phyloP scores from a whole-genome alignment of 1,140 invertebrate genomes.

The Acromyrmex charruanus region DNA sequence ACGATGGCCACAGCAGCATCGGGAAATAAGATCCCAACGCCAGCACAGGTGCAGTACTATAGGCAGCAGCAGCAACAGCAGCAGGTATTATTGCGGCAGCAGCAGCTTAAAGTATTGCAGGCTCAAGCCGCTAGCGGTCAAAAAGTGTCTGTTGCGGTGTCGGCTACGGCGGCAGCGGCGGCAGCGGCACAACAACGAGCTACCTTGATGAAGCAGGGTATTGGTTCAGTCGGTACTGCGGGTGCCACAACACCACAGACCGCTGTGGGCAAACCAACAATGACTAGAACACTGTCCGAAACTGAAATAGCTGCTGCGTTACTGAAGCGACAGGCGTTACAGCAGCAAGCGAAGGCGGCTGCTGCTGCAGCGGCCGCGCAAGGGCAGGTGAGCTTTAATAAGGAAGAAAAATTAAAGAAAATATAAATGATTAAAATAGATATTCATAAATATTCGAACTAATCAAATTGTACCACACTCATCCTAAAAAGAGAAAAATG shows the following conservation, averaged over 20 bases:
- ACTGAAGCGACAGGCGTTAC: conserved; percentile 89
- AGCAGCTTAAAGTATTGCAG: conserved; percentile 83
- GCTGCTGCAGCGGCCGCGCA: conserved; percentile 77
- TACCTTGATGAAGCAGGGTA: conserved; percentile 84
- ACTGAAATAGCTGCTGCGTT: conserved; percentile 91
- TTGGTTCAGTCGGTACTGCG: conserved; percentile 77
- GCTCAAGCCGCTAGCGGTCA: conserved; percentile 80
- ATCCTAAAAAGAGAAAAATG: neutral
- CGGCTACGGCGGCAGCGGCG: conserved; percentile 65
- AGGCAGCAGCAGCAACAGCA: conserved; percentile 87
- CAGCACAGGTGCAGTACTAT: conserved; percentile 87
- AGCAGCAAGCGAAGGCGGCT: conserved; percentile 86
- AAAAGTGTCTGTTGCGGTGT: conserved; percentile 82
- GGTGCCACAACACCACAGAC: conserved; percentile 81
- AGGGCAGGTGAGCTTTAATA: conserved; percentile 77
- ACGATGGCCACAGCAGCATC: conserved; percentile 82
- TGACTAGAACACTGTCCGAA: conserved; percentile 88
- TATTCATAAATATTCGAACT: neutral
- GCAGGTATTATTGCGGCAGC: conserved; percentile 83
- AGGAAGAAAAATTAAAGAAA: neutral
- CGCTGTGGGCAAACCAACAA: conserved; percentile 84
- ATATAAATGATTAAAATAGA: neutral
- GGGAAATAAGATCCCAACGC: conserved; percentile 86
- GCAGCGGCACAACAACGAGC: conserved; percentile 79
- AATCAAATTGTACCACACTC: neutral